phyloP scores from a whole-genome alignment of 2,797 vertebrate genomes.

The Botia kubotai region DNA sequence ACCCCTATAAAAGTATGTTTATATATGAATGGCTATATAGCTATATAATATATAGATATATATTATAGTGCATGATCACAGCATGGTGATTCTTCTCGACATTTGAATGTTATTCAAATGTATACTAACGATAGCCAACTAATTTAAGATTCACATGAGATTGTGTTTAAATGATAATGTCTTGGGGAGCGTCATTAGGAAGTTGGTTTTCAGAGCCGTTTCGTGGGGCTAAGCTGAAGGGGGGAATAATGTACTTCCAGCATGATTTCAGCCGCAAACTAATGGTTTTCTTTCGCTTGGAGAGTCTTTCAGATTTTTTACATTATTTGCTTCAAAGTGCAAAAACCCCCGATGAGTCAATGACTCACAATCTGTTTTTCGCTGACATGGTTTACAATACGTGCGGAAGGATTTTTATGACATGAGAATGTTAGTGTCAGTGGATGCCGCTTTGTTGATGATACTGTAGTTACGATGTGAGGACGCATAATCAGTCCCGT shows the following conservation, averaged over 20 bases:
- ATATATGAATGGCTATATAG: not conserved
- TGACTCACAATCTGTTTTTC: constrained; percentile 45
- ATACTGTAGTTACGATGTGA: constrained; percentile 32
- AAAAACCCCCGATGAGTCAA: constrained; percentile 36
- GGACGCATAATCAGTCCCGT: constrained; percentile 27
- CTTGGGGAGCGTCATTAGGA: constrained; percentile 55
- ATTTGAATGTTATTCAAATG: constrained; percentile 46
- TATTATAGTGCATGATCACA: constrained; percentile 47
- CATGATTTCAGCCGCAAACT: constrained; percentile 44
- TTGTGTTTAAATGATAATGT: constrained; percentile 59
- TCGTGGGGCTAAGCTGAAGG: constrained; percentile 57
- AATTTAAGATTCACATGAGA: constrained; percentile 58
- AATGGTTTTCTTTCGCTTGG: constrained; percentile 34
- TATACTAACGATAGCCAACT: constrained; percentile 16
- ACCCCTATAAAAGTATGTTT: not conserved
- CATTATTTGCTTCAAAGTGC: not conserved
- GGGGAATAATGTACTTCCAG: constrained; percentile 36
- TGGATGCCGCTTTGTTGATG: constrained; percentile 15
- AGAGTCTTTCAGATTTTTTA: constrained; percentile 26
- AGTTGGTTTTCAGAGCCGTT: constrained; percentile 54
- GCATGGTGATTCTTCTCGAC: constrained; percentile 18
- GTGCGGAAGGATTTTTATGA: constrained; percentile 32
- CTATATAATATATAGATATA: not conserved
- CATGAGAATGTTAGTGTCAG: constrained; percentile 29
- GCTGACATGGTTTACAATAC: constrained; percentile 24